Evolutionary conservation across 2,113 vertebrate genomes (phyloP).

Genomic region (Calyptomena viridis): DNA sequence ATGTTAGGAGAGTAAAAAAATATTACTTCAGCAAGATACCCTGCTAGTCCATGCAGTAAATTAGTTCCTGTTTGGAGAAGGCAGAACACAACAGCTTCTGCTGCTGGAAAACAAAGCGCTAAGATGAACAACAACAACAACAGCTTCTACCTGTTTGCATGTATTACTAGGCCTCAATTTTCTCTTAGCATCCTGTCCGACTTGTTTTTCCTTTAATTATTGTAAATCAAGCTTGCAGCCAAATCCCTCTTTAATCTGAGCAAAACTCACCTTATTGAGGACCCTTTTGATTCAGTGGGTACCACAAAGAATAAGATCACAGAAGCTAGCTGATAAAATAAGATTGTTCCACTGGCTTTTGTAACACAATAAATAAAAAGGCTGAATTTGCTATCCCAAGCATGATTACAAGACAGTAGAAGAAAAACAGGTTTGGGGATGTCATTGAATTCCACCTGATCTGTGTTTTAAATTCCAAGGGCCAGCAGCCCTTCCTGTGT

Average conservation of each 20-base stretch:
- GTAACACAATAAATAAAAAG: not conserved
- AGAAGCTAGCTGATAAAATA: not conserved
- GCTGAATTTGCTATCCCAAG: not conserved
- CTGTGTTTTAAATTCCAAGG: not conserved
- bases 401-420: not conserved
- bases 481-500: not conserved
- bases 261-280: not conserved
- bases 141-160: not conserved
- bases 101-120: not conserved
- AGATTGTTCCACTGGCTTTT: not conserved
- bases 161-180: slow-evolving; percentile 11
- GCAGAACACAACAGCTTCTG: not conserved
- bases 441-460: not conserved
- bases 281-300: not conserved
- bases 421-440: not conserved
- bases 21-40: not conserved
- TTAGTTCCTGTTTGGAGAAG: not conserved
- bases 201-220: slow-evolving; percentile 60
- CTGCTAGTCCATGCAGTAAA: not conserved
- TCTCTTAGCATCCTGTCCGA: slow-evolving; percentile 26
- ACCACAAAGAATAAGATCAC: not conserved
- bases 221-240: not conserved
- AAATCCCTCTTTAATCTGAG: not conserved
- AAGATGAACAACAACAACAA: not conserved
- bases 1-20: not conserved